Percentiles rank a stretch among this genome's conserved stretches.
Conservation (phyloP, 2,888 invertebrate species). For the Dichetophora obliterata region DNA sequence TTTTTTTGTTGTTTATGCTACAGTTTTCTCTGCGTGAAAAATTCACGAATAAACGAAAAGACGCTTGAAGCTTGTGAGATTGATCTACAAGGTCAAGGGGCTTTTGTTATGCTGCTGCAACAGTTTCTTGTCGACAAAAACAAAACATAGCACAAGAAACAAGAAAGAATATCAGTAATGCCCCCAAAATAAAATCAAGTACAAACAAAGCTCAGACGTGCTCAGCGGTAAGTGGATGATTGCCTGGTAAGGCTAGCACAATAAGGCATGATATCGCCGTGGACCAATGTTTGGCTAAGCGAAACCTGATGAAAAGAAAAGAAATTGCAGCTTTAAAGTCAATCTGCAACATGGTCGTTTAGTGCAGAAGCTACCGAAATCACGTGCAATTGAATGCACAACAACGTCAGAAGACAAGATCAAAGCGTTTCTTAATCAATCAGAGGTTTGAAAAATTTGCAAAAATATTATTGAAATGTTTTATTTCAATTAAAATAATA, state of each 20-base stretch:
- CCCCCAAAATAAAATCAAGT: neutral
- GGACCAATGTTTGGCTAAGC: neutral
- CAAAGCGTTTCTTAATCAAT: neutral
- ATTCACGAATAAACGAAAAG: conserved; percentile 27
- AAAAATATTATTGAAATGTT: too few species aligned
- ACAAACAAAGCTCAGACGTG: conserved; percentile 34
- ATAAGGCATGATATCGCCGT: neutral
- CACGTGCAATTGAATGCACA: conserved; percentile 17
- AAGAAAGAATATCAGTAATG: neutral
- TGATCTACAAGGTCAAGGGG: conserved; percentile 45
- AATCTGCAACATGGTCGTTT: neutral
- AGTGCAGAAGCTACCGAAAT: conserved; percentile 26
- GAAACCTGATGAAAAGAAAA: neutral
- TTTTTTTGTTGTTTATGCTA: conserved; percentile 51
- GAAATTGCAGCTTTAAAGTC: neutral
- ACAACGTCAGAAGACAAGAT: neutral
- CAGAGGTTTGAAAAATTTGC: too few species aligned
- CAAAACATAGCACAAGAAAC: neutral
- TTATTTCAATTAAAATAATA: too few species aligned
- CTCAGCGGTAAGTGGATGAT: conserved; percentile 33
- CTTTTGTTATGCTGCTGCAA: conserved; percentile 1
- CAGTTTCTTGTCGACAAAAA: conserved; percentile 21
- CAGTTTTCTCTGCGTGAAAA: conserved; percentile 31
- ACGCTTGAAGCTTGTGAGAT: conserved; percentile 36
- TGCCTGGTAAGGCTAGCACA: neutral